Evolutionary conservation across 2,113 vertebrate genomes (phyloP), one percentile per base, ranked within the genome.

Genomic region (Rhea americana): DNA sequence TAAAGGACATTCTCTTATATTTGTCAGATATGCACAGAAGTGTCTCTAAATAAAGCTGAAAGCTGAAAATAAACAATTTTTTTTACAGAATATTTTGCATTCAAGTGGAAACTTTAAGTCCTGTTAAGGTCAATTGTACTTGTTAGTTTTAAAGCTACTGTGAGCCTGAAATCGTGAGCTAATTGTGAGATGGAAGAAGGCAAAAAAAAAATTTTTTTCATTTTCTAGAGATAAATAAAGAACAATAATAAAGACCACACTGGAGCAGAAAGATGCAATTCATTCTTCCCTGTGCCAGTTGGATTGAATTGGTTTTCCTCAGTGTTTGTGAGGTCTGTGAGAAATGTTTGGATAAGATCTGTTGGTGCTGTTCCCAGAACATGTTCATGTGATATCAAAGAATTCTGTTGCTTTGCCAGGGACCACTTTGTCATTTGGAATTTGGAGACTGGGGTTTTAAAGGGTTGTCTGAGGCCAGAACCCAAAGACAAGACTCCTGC

Each of bases 371-470:
- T 90, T 96, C 95, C 96, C 94, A 94, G 95, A 93, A 90, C 83
- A 55, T 50, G 56, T 91, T 95, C 65, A 87, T 89, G 87, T 86
- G 92, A 91, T 81, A 90, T 72, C 80, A 96, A 65, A 91, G 86
- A 95, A 93, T 87, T 77, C 82, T 90, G 79, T 91, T 55, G 39
- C 81, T 92, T 92, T 90, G 90, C 41, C 96, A 98, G 98, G 94
- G 97, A 97, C 78, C 96, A 97, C 93, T 96, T 98, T 96, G 96
- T 98, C 85, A 91, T 92, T 59, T 98, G 97, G 97, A 97, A 98
- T 94, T 95, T 97, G 94, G 95, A 97, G 67, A 95, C 96, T 61
- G 97, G 96, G 21, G 96, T 97, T 92, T 90, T 97, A 94, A 98
- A 97, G 93, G 82, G 93, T 26, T 92, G 96, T 62, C 90, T 98